Evolutionary conservation across 2,888 invertebrate species (phyloP).

Genomic region (Lasioglossum malachurum): DNA sequence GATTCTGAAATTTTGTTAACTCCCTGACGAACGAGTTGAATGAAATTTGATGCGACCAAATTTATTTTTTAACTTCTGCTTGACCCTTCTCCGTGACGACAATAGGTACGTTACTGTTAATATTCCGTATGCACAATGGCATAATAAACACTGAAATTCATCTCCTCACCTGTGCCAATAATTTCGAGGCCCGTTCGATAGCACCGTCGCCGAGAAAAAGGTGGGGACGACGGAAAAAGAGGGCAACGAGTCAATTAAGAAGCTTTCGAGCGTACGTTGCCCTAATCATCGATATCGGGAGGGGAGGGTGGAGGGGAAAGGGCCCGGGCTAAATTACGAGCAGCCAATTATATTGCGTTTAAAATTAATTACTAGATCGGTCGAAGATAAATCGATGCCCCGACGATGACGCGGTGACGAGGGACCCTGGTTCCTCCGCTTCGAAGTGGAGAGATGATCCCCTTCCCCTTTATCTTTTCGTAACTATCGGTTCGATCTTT

Average conservation of each 20-base stretch:
- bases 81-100: too few species aligned
- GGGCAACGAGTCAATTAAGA: constrained; percentile 74
- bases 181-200: neutral
- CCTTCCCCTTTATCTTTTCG: constrained; percentile 65
- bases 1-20: too few species aligned
- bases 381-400: constrained; percentile 77
- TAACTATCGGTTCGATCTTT: constrained; percentile 70
- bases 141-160: neutral
- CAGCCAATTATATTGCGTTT: constrained; percentile 83
- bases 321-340: constrained; percentile 76
- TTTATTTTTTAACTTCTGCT: neutral
- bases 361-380: constrained; percentile 83
- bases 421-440: constrained; percentile 51
- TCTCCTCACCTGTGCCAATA: neutral
- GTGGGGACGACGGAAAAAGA: constrained; percentile 33
- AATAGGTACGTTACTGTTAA: too few species aligned
- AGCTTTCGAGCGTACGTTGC: constrained; percentile 67
- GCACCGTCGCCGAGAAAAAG: neutral
- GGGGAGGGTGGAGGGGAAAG: constrained; percentile 8
- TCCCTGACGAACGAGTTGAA: too few species aligned
- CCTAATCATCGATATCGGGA: constrained; percentile 62
- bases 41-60: too few species aligned
- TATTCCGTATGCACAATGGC: neutral
- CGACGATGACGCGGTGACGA: constrained; percentile 68
- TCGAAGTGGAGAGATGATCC: constrained; percentile 52